Evolutionary conservation across 2,113 vertebrate species (phyloP).

Genomic region (Gallinago paraguaiae): DNA sequence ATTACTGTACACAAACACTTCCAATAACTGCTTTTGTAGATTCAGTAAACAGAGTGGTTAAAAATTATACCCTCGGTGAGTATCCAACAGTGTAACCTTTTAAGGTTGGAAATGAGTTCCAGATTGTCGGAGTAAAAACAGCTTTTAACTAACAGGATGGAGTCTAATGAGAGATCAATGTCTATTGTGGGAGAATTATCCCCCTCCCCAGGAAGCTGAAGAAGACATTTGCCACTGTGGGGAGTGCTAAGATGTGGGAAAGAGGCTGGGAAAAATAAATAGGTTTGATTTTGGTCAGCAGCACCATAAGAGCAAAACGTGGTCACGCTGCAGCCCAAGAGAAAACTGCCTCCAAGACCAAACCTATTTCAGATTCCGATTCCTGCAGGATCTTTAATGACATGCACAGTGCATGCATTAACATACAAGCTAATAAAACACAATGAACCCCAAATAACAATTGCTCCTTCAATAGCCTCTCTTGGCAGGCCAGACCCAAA

Average conservation of each 20-base stretch:
- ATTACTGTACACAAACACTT: constrained; percentile 36
- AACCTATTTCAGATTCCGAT: not conserved
- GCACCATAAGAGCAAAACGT: not conserved
- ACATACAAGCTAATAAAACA: not conserved
- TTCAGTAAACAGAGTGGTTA: constrained; percentile 59
- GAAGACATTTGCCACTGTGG: constrained; percentile 12
- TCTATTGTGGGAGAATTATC: constrained; percentile 47
- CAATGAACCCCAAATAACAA: not conserved
- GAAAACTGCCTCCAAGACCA: not conserved
- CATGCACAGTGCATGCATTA: not conserved
- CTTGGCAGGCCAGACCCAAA: not conserved
- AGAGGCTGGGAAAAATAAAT: not conserved
- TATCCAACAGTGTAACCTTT: constrained; percentile 63
- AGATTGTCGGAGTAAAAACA: constrained; percentile 56
- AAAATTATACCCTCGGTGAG: constrained; percentile 51
- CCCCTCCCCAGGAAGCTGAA: constrained; percentile 31
- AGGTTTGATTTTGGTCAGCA: not conserved
- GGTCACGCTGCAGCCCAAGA: not conserved
- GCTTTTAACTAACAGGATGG: constrained; percentile 69
- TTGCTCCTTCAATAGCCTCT: not conserved
- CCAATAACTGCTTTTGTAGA: constrained; percentile 43
- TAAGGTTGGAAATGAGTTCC: constrained; percentile 61
- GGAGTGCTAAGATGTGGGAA: constrained; percentile 18
- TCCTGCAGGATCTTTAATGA: not conserved
- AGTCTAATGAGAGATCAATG: constrained; percentile 63